These are phyloP conservation scores for Periparus ater DNA, from an alignment of 2,797 vertebrate genomes.

Conservation along the genomic window DNA sequence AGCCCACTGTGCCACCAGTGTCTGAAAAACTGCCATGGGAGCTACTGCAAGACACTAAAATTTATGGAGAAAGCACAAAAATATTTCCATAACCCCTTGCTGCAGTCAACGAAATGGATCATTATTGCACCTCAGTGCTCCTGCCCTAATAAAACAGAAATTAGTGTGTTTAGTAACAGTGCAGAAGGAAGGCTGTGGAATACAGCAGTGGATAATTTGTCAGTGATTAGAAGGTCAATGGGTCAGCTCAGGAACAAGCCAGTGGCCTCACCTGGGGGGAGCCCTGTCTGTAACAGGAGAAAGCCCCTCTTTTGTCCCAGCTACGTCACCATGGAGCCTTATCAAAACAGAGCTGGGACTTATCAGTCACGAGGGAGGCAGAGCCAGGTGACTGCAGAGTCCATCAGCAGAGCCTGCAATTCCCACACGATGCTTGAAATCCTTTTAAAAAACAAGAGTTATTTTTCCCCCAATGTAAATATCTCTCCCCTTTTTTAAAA, in stretches of 20 bases:
- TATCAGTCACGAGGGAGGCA: slow-evolving; percentile 32
- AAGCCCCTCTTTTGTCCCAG: slow-evolving; percentile 73
- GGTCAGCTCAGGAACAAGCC: slow-evolving; percentile 86
- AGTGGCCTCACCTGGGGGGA: slow-evolving; percentile 87
- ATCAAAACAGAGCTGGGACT: slow-evolving; percentile 42
- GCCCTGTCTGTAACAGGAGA: slow-evolving; percentile 78
- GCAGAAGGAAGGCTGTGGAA: slow-evolving; percentile 25
- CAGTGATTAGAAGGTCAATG: slow-evolving; percentile 88
- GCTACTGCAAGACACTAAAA: fast-evolving
- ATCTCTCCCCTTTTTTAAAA: neutral
- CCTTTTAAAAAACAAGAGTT: neutral
- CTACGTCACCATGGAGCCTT: slow-evolving; percentile 58
- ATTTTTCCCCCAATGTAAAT: neutral
- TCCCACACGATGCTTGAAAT: neutral
- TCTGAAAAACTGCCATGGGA: neutral
- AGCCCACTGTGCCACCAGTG: fast-evolving
- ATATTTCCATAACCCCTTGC: neutral
- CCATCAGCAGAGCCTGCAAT: neutral
- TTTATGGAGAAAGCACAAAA: neutral
- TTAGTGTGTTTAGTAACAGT: slow-evolving; percentile 58
- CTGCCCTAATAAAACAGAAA: slow-evolving; percentile 51
- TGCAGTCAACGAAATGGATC: neutral
- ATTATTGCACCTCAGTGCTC: slow-evolving; percentile 24
- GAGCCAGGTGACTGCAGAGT: neutral
- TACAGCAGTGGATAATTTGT: slow-evolving; percentile 84